phyloP scores from a whole-genome alignment of 1,140 invertebrate genomes.

The Meloidogyne chitwoodi region DNA sequence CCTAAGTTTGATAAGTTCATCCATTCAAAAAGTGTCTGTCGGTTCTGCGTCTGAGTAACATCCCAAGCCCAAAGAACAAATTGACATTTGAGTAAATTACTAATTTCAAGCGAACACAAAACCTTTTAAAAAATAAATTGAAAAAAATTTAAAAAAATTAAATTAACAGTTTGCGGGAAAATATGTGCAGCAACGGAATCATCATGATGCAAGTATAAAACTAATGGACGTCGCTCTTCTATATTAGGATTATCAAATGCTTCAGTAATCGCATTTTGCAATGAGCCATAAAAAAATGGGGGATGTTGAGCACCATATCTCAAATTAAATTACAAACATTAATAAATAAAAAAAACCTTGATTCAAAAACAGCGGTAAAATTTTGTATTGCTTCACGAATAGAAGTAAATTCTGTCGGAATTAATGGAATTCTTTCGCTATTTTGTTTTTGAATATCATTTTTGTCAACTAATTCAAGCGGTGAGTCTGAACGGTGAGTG shows the following conservation, averaged over 20 bases:
- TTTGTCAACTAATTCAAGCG: not conserved
- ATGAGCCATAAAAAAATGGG: constrained; percentile 23
- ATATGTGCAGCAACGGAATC: constrained; percentile 39
- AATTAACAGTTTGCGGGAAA: constrained; percentile 40
- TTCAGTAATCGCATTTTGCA: constrained; percentile 29
- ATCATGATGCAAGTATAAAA: constrained; percentile 43
- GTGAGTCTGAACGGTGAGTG: not conserved
- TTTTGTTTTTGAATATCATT: not conserved
- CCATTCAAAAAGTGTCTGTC: constrained; percentile 31
- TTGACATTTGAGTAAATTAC: constrained; percentile 36
- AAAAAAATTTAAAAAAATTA: constrained; percentile 6
- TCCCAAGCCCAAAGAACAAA: constrained; percentile 46
- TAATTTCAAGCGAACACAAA: constrained; percentile 31
- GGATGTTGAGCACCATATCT: constrained; percentile 41
- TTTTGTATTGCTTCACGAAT: constrained; percentile 42
- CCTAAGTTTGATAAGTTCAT: constrained; percentile 7
- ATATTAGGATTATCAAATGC: constrained; percentile 33
- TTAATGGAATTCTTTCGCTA: constrained; percentile 30
- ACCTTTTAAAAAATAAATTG: constrained; percentile 23
- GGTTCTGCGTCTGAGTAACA: constrained; percentile 32
- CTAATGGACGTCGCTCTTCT: constrained; percentile 36
- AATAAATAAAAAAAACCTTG: constrained; percentile 32
- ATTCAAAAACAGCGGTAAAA: constrained; percentile 43
- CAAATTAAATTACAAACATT: too few species aligned
- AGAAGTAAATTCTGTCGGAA: constrained; percentile 43